phyloP scores from a whole-genome alignment of 2,113 vertebrate species.

The Pristiophorus japonicus region DNA sequence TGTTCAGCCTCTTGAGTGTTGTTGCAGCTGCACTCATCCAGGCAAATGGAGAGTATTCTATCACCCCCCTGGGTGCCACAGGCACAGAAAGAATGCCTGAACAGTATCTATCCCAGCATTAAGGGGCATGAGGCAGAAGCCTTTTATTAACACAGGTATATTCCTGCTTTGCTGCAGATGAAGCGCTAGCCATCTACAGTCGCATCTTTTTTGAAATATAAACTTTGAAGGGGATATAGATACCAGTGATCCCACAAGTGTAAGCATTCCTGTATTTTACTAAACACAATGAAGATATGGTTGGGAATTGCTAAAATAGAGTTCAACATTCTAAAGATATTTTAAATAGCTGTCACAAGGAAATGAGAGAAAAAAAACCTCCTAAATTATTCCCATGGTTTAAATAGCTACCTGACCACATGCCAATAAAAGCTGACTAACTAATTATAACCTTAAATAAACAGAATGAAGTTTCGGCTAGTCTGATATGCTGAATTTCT shows the following conservation, averaged over 20 bases:
- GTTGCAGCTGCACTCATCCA: no score
- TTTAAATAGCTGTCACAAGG: background rate
- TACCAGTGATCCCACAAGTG: background rate
- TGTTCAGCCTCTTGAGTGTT: no score
- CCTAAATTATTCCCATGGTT: background rate
- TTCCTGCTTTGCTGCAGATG: no score
- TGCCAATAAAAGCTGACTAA: background rate
- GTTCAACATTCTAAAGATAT: background rate
- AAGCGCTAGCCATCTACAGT: no score
- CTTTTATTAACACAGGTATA: no score
- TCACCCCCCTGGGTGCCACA: no score
- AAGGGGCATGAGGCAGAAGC: no score
- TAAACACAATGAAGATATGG: background rate
- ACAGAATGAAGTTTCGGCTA: background rate
- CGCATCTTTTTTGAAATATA: background rate
- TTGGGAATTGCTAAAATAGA: background rate
- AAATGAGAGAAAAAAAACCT: background rate
- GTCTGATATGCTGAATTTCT: no score
- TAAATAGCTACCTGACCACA: background rate
- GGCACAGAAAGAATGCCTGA: no score
- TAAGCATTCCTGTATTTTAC: background rate
- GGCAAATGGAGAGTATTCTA: no score
- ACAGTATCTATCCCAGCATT: no score
- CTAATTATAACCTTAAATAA: no score
- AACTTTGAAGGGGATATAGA: background rate